phyloP scores from a whole-genome alignment of 2,113 vertebrate species.

The Gallinago media region DNA sequence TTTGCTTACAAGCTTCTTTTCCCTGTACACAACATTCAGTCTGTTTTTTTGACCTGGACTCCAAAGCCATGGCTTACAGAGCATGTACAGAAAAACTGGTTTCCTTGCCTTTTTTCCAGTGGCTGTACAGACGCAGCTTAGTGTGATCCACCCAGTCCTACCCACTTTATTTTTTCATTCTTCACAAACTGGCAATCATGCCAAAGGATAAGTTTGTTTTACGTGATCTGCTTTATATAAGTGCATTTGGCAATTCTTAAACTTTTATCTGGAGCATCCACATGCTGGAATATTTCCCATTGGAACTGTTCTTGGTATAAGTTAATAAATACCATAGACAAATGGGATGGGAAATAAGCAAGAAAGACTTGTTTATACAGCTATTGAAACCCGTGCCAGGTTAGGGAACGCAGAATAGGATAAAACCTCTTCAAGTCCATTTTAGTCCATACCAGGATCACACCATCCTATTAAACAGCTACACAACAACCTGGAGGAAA shows the following conservation, averaged over 20 bases:
- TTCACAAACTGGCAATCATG: conserved; percentile 5
- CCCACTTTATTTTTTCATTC: neutral
- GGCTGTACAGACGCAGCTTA: neutral
- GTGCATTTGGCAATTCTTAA: conserved; percentile 27
- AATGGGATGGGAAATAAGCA: conserved; percentile 16
- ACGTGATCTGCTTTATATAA: conserved; percentile 14
- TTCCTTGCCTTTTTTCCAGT: neutral
- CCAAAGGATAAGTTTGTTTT: conserved; percentile 2
- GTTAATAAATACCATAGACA: conserved; percentile 38
- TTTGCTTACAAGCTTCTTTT: neutral
- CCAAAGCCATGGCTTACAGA: neutral
- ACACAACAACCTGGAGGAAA: neutral
- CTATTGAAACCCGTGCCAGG: neutral
- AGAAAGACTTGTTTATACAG: conserved; percentile 52
- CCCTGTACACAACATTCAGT: neutral
- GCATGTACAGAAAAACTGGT: neutral
- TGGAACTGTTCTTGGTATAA: neutral
- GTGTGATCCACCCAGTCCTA: neutral
- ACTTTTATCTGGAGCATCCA: conserved; percentile 46
- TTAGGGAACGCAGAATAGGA: neutral
- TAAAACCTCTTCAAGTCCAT: neutral
- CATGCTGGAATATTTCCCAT: conserved; percentile 41
- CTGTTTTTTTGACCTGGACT: neutral
- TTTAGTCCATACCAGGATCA: neutral
- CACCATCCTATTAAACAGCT: neutral